Conservation (phyloP, 2,888 invertebrate species). For the Nymphalis c-album region DNA sequence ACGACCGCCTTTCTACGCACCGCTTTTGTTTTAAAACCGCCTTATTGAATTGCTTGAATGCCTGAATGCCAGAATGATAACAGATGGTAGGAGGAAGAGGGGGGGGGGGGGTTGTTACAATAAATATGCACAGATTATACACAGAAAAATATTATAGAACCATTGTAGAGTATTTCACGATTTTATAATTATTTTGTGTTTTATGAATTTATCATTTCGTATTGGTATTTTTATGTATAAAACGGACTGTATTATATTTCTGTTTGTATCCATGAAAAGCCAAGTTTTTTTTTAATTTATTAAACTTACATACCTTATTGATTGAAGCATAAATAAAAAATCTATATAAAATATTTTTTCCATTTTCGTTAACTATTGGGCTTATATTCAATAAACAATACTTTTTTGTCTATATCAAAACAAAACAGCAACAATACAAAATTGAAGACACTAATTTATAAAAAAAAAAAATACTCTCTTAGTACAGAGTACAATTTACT, state of each 20-base stretch:
- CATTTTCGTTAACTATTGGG: too few species aligned
- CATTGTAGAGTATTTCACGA: neutral
- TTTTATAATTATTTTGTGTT: too few species aligned
- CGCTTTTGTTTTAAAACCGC: slow-evolving; percentile 50
- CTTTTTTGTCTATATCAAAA: neutral
- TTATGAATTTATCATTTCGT: too few species aligned
- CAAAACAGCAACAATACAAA: neutral
- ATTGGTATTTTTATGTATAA: too few species aligned
- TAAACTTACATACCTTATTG: too few species aligned
- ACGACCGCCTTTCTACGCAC: slow-evolving; percentile 66
- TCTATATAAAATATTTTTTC: too few species aligned
- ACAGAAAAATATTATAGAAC: neutral
- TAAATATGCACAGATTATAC: slow-evolving; percentile 28
- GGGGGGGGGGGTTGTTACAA: slow-evolving; percentile 33
- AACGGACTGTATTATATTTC: too few species aligned
- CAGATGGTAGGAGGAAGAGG: slow-evolving; percentile 36
- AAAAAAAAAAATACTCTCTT: neutral
- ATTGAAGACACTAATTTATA: neutral
- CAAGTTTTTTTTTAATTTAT: too few species aligned
- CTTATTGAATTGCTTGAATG: slow-evolving; percentile 45
- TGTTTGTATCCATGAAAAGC: too few species aligned
- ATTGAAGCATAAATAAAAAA: too few species aligned
- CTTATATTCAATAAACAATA: neutral
- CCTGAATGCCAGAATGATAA: slow-evolving; percentile 38
- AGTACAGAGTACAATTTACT: slow-evolving; percentile 29